Conservation (phyloP, 2,888 invertebrate genomes). For the Amiota communis region DNA sequence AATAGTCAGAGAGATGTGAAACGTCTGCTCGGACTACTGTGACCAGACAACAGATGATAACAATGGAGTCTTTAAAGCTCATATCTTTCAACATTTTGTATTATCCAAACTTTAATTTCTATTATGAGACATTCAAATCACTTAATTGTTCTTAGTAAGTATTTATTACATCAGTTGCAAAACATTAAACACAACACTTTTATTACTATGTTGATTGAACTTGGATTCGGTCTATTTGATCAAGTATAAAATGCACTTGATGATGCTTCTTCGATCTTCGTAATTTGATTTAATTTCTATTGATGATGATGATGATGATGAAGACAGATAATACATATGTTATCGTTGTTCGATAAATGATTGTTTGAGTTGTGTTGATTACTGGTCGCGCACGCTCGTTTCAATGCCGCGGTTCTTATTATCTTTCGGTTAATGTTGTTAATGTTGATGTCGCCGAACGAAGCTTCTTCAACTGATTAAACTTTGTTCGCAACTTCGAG, state of each 20-base stretch:
- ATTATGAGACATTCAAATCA: too few relatives aligned
- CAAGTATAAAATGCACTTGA: background rate
- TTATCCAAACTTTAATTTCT: too few relatives aligned
- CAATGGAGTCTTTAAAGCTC: background rate
- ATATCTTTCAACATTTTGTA: background rate
- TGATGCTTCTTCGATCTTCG: background rate
- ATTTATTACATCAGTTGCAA: background rate
- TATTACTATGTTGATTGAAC: background rate
- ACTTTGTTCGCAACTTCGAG: constrained; percentile 66
- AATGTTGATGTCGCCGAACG: constrained; percentile 51
- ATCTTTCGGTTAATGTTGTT: constrained; percentile 18
- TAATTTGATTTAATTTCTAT: background rate
- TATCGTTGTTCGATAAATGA: background rate
- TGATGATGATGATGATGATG: too few relatives aligned
- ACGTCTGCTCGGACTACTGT: constrained; percentile 43
- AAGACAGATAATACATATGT: too few relatives aligned
- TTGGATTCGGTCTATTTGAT: background rate
- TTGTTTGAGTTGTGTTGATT: background rate
- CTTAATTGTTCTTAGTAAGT: too few relatives aligned
- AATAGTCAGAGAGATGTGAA: constrained; percentile 55
- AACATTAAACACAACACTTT: background rate
- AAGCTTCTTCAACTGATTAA: constrained; percentile 70
- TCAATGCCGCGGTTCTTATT: constrained; percentile 26
- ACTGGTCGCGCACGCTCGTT: constrained; percentile 1
- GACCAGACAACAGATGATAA: background rate